Evolutionary conservation across 1,140 invertebrate genomes (phyloP).

Genomic region (Zaprionus nigranus): DNA sequence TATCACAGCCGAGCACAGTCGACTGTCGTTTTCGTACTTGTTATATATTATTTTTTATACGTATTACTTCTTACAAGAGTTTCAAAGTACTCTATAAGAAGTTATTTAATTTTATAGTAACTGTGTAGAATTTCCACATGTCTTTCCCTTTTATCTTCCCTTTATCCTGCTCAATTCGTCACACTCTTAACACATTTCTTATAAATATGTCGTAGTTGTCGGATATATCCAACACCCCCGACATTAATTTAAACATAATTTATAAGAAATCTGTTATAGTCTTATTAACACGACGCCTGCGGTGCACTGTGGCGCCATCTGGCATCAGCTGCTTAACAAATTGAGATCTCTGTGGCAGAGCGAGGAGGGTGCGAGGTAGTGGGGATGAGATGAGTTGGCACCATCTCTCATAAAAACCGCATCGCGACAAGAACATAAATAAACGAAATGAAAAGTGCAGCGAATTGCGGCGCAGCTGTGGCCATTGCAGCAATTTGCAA

Average conservation of each 20-base stretch:
- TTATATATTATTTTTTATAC: background rate
- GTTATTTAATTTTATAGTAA: background rate
- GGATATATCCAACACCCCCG: constrained; percentile 19
- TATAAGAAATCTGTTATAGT: constrained; percentile 78
- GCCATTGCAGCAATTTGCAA: constrained; percentile 66
- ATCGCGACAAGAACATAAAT: constrained; percentile 75
- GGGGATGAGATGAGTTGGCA: constrained; percentile 63
- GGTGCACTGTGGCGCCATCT: constrained; percentile 59
- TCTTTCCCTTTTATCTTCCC: background rate
- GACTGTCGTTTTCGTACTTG: too few species aligned
- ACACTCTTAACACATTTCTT: constrained; percentile 42
- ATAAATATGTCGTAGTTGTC: constrained; percentile 39
- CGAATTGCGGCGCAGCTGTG: constrained; percentile 70
- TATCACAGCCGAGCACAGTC: too few species aligned
- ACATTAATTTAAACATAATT: constrained; percentile 65
- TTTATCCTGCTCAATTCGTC: background rate
- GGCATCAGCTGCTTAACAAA: constrained; percentile 75
- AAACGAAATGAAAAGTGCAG: constrained; percentile 76
- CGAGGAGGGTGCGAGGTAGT: constrained; percentile 3
- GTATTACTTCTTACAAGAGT: background rate
- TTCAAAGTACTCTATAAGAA: background rate
- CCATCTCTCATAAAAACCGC: constrained; percentile 69
- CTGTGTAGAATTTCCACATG: background rate
- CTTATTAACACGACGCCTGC: constrained; percentile 59
- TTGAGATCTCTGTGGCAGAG: constrained; percentile 52